phyloP scores from a whole-genome alignment of 2,888 invertebrate genomes.

The Onchidella celtica region DNA sequence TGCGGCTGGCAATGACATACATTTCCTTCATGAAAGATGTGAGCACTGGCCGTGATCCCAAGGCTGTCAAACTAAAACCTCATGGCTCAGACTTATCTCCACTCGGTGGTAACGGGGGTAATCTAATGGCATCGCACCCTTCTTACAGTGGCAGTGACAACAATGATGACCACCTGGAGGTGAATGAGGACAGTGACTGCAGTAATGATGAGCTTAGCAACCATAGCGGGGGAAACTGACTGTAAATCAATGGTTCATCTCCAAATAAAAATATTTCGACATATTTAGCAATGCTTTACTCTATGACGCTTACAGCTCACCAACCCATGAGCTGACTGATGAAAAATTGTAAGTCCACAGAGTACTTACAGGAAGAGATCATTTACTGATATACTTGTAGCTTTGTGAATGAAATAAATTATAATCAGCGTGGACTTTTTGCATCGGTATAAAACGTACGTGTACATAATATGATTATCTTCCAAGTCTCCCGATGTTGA shows the following conservation, averaged over 20 bases:
- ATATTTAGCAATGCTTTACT: background rate
- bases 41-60: slow-evolving; percentile 69
- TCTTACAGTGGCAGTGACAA: background rate
- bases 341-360: too few relatives aligned
- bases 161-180: slow-evolving; percentile 11
- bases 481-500: too few relatives aligned
- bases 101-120: background rate
- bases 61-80: slow-evolving; percentile 60
- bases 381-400: too few relatives aligned
- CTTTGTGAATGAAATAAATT: too few relatives aligned
- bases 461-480: too few relatives aligned
- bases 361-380: too few relatives aligned
- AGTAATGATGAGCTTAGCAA: slow-evolving; percentile 42
- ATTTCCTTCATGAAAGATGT: slow-evolving; percentile 98
- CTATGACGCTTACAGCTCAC: background rate
- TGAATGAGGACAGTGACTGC: slow-evolving; percentile 27
- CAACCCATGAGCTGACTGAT: too few relatives aligned
- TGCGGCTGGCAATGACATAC: slow-evolving; percentile 96
- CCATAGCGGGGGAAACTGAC: slow-evolving; percentile 40
- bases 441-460: too few relatives aligned
- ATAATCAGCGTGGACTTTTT: too few relatives aligned
- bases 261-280: too few relatives aligned
- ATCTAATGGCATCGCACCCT: background rate
- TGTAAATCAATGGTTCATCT: too few relatives aligned
- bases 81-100: slow-evolving; percentile 42